phyloP scores from a whole-genome alignment of 2,888 invertebrate genomes.

The Dastarcus helophoroides region DNA sequence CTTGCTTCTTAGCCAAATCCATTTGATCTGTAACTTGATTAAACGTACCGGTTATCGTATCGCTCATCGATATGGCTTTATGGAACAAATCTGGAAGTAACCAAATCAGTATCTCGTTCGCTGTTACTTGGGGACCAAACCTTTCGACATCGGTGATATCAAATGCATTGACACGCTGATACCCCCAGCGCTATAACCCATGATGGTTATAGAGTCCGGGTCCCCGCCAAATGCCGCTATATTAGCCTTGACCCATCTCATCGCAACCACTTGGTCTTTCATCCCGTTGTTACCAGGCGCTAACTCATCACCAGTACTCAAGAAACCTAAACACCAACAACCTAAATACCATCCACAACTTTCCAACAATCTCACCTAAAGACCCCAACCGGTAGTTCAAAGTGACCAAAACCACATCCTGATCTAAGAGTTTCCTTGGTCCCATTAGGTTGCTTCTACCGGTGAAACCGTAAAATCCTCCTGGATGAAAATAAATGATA shows the following conservation, averaged over 20 bases:
- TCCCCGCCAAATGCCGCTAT: slow-evolving; percentile 55
- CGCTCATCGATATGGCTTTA: slow-evolving; percentile 55
- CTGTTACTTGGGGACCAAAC: slow-evolving; percentile 17
- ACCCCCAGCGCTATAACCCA: slow-evolving; percentile 42
- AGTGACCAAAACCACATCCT: slow-evolving; percentile 52
- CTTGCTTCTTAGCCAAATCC: slow-evolving; percentile 47
- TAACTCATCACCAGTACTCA: slow-evolving; percentile 48
- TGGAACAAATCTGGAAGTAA: slow-evolving; percentile 47
- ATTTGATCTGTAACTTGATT: slow-evolving; percentile 42
- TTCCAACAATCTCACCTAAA: slow-evolving; percentile 32
- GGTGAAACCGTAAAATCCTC: slow-evolving; percentile 51
- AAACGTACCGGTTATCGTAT: slow-evolving; percentile 42
- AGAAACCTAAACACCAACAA: slow-evolving; percentile 18
- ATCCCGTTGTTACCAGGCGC: slow-evolving; percentile 56
- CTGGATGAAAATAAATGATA: slow-evolving; percentile 55
- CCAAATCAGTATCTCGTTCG: too few relatives aligned
- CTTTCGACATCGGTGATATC: slow-evolving; percentile 53
- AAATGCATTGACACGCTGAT: slow-evolving; percentile 36
- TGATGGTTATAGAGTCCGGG: slow-evolving; percentile 47
- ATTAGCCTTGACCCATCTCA: slow-evolving; percentile 52
- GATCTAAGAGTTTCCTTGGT: slow-evolving; percentile 52
- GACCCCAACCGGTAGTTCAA: slow-evolving; percentile 52
- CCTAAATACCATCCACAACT: background rate
- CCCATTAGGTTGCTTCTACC: slow-evolving; percentile 45
- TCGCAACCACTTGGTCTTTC: slow-evolving; percentile 53